Percentiles rank a stretch among this genome's conserved stretches.
phyloP scores from a whole-genome alignment of 2,888 invertebrate genomes.

The Yponomeuta evonymella region DNA sequence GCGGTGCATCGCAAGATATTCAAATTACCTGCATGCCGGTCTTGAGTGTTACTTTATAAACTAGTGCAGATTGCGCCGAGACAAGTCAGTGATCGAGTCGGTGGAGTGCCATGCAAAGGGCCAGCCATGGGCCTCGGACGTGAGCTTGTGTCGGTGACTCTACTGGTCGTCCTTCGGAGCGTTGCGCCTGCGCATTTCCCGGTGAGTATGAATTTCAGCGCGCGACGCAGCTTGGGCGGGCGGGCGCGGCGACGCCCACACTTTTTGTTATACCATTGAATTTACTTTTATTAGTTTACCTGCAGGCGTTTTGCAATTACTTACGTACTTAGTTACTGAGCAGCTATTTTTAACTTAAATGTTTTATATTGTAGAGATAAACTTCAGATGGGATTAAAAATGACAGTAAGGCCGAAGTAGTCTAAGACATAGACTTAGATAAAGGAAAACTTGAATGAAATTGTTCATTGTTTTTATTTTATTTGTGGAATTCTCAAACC shows the following conservation, averaged over 20 bases:
- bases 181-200: constrained; percentile 70
- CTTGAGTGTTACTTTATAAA: constrained; percentile 53
- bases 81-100: constrained; percentile 22
- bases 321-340: too few species aligned
- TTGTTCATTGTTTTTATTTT: too few species aligned
- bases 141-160: constrained; percentile 48
- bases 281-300: too few species aligned
- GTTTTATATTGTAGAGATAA: too few species aligned
- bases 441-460: too few species aligned
- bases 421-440: too few species aligned
- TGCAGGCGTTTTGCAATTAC: too few species aligned
- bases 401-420: too few species aligned
- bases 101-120: constrained; percentile 52
- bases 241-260: constrained; percentile 24
- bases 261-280: background rate
- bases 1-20: constrained; percentile 63
- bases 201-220: constrained; percentile 52
- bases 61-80: constrained; percentile 33
- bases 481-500: too few species aligned
- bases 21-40: constrained; percentile 69
- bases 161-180: constrained; percentile 56
- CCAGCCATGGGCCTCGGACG: constrained; percentile 47
- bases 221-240: constrained; percentile 12
- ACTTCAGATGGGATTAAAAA: too few species aligned
- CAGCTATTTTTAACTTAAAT: too few species aligned